Evolutionary conservation across 1,140 invertebrate genomes (phyloP), one percentile per base, ranked within the genome.

Genomic region (Drosophila pallidifrons): DNA sequence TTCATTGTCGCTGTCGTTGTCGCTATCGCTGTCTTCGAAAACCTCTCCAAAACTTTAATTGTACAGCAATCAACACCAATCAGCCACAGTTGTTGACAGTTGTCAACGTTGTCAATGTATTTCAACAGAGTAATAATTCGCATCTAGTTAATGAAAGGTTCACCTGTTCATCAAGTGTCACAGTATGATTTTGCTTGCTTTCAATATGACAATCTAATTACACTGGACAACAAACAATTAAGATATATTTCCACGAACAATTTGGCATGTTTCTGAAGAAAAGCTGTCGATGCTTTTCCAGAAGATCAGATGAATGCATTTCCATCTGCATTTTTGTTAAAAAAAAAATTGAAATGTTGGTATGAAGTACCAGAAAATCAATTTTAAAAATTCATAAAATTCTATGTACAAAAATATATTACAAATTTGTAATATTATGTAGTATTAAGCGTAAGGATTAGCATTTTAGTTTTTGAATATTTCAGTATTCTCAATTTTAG

Each of bases 91-190:
- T 51, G n/a, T 64, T 63, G 79, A 79, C 78, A 86, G 49, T 81
- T 86, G 82, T 86, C 82, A 77, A 76, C 65, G 6, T 3, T 32
- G 20, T 25, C 20, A 25, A 77, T 38, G 57, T 52, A 51, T 38
- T 38, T 54, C 55, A 49, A 63, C 82, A 81, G 78, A 86, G 78
- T 81, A 70, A 85, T 81, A 86, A 86, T 73, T 86, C 45, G 57
- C 57, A 75, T 63, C 67, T 76, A 51, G 82, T 86, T 81, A 86
- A 86, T 86, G 75, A 86, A 86, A 81, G 82, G 64, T 81, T 78
- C 74, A 67, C 43, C 35, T 25, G 46, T 47, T 30, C 38, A 45
- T 57, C 47, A 47, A 41, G 52, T 46, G 32, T 16, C 16, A 16
- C 25, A 8, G 13, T 35, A 13, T 11, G 13, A 3, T 8, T 43